Evolutionary conservation across 2,888 invertebrate species (phyloP).

Genomic region (Yponomeuta cagnagella): DNA sequence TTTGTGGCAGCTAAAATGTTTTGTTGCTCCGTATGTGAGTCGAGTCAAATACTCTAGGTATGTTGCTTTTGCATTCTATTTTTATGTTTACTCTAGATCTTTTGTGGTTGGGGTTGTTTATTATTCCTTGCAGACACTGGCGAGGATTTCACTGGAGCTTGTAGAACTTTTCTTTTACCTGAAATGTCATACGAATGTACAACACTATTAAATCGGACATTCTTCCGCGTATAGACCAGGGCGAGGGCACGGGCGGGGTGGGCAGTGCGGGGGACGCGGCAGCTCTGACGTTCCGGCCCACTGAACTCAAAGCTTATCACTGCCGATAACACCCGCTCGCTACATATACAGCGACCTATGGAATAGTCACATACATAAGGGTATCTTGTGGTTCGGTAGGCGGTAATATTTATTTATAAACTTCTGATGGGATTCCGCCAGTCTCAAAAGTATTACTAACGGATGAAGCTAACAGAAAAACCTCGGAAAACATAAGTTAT

Average conservation of each 20-base stretch:
- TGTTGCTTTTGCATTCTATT: not conserved
- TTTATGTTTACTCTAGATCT: not conserved
- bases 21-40: constrained; percentile 11
- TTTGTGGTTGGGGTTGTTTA: not conserved
- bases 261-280: constrained; percentile 16
- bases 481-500: not conserved
- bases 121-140: not conserved
- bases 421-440: not conserved
- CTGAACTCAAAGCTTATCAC: constrained; percentile 50
- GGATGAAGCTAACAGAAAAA: not conserved
- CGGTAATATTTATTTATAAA: constrained; percentile 9
- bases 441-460: not conserved
- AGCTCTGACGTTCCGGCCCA: constrained; percentile 46
- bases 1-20: constrained; percentile 6
- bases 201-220: not conserved
- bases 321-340: constrained; percentile 47
- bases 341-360: constrained; percentile 25
- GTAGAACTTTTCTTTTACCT: not conserved
- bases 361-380: not conserved
- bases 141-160: not conserved
- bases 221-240: not conserved
- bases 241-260: not conserved
- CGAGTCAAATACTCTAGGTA: not conserved
- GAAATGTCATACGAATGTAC: not conserved
- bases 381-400: not conserved